Conservation (phyloP, 2,888 invertebrate genomes). For the Stenichneumon culpator region DNA sequence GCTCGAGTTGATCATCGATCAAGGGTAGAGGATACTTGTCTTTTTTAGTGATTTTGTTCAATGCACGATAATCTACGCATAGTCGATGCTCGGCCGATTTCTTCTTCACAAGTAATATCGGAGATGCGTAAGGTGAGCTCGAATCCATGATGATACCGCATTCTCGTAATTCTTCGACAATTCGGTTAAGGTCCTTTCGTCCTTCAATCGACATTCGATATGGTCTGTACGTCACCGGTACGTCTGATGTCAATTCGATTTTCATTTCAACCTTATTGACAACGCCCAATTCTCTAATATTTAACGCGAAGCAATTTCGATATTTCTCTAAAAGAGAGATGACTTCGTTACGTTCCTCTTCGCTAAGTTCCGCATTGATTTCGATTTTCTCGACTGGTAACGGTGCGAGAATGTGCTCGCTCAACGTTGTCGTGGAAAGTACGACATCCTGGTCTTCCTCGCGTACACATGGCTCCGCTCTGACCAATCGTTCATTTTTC, state of each 20-base stretch:
- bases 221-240: conserved; percentile 49
- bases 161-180: conserved; percentile 44
- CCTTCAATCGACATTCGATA: conserved; percentile 60
- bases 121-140: conserved; percentile 71
- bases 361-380: not conserved
- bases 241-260: conserved; percentile 2
- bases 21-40: conserved; percentile 73
- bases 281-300: not conserved
- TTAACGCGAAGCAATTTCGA: conserved; percentile 15
- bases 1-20: conserved; percentile 75
- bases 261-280: conserved; percentile 23
- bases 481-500: not conserved
- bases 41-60: conserved; percentile 74
- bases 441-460: not conserved
- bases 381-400: too few species aligned
- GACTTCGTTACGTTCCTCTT: conserved; percentile 35
- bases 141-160: conserved; percentile 60
- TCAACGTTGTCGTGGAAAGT: not conserved
- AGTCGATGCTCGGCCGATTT: conserved; percentile 72
- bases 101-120: conserved; percentile 72
- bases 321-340: conserved; percentile 16
- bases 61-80: conserved; percentile 74
- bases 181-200: conserved; percentile 47
- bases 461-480: not conserved
- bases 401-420: too few species aligned